Percentiles rank a stretch among this genome's conserved stretches.
Conservation (phyloP, 1,140 invertebrate species). For the Drosophila lini region DNA sequence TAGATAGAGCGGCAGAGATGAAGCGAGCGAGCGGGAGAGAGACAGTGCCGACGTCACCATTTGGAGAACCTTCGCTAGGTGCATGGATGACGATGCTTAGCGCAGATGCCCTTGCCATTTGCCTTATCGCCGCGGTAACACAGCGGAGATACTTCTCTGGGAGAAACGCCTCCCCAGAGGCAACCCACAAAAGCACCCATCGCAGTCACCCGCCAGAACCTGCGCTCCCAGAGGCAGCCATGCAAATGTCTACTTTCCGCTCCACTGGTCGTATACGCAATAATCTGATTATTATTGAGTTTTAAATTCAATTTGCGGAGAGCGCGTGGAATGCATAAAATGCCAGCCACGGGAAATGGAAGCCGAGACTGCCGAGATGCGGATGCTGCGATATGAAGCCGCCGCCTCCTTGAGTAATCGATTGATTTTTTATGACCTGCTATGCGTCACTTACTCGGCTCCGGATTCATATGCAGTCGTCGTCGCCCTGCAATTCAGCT, state of each 20-base stretch:
- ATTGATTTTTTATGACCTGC: slow-evolving; percentile 47
- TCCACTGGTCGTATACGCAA: slow-evolving; percentile 58
- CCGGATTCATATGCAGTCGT: slow-evolving; percentile 21
- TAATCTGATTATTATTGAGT: slow-evolving; percentile 60
- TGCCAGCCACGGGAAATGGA: slow-evolving; percentile 4
- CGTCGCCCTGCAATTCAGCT: slow-evolving; percentile 6
- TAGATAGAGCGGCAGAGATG: slow-evolving; percentile 24
- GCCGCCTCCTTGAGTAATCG: slow-evolving; percentile 34
- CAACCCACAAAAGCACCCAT: slow-evolving; percentile 2
- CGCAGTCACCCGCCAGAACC: background rate
- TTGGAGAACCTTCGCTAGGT: slow-evolving; percentile 65
- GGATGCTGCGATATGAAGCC: slow-evolving; percentile 17
- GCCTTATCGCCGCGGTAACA: slow-evolving; percentile 41
- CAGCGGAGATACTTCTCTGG: slow-evolving; percentile 32
- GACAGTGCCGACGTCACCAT: slow-evolving; percentile 64
- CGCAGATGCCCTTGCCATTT: slow-evolving; percentile 58
- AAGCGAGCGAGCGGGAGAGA: slow-evolving; percentile 6
- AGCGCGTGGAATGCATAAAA: slow-evolving; percentile 45
- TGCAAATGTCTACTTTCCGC: slow-evolving; percentile 43
- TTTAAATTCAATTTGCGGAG: slow-evolving; percentile 57
- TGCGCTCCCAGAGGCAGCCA: slow-evolving; percentile 8
- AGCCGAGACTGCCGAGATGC: slow-evolving; percentile 9
- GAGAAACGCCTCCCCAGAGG: background rate
- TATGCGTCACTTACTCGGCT: slow-evolving; percentile 34
- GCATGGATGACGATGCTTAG: slow-evolving; percentile 47